A percentile compares a stretch with the other conserved stretches of the same genome.
These are phyloP conservation scores for Brachyptera risi DNA, from an alignment of 2,888 invertebrate genomes.

Conservation along the genomic window DNA sequence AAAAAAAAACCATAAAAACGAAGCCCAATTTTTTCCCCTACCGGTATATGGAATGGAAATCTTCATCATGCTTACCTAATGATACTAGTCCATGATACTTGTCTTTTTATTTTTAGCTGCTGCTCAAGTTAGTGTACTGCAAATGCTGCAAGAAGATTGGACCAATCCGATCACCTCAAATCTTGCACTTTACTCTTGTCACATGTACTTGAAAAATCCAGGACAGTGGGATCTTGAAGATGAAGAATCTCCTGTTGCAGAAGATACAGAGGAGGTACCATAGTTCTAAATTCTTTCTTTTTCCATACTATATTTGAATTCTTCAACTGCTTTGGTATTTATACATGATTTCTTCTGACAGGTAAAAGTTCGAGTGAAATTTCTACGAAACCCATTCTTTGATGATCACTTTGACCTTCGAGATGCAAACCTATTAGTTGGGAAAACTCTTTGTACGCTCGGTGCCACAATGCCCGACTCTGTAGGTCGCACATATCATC, in stretches of 20 bases:
- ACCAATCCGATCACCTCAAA: conserved; percentile 63
- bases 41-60: too few relatives aligned
- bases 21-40: too few relatives aligned
- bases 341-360: conserved; percentile 33
- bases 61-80: too few relatives aligned
- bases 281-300: too few relatives aligned
- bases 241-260: conserved; percentile 43
- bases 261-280: conserved; percentile 45
- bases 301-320: too few relatives aligned
- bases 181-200: conserved; percentile 70
- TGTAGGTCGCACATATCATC: conserved; percentile 53
- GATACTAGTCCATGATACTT: too few relatives aligned
- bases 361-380: conserved; percentile 71
- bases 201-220: conserved; percentile 60
- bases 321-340: too few relatives aligned
- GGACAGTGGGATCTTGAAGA: conserved; percentile 45
- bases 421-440: conserved; percentile 65
- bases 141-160: conserved; percentile 88
- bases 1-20: too few relatives aligned
- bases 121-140: conserved; percentile 67
- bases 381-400: conserved; percentile 73
- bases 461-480: conserved; percentile 49
- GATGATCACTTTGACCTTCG: conserved; percentile 88
- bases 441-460: conserved; percentile 74
- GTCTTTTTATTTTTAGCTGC: conserved; percentile 57